These are phyloP conservation scores for Actias luna DNA, from an alignment of 2,888 invertebrate genomes.

Conservation along the genomic window DNA sequence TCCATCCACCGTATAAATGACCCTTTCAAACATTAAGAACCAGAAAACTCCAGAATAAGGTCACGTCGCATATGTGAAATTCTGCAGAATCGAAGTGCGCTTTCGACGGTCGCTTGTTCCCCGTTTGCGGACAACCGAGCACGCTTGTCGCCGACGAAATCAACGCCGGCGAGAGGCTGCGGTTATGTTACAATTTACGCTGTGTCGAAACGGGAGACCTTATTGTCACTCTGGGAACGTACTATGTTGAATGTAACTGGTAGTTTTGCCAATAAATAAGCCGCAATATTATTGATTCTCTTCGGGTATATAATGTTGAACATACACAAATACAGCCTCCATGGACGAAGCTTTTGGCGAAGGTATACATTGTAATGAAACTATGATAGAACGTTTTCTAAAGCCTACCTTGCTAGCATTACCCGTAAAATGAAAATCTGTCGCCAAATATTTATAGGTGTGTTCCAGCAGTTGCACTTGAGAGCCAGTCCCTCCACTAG, in stretches of 20 bases:
- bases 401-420: too few relatives aligned
- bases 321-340: too few relatives aligned
- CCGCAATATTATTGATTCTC: background rate
- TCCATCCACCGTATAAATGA: too few relatives aligned
- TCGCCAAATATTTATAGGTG: too few relatives aligned
- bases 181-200: constrained; percentile 1
- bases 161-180: background rate
- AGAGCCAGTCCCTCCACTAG: too few relatives aligned
- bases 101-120: constrained; percentile 4
- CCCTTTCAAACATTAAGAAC: too few relatives aligned
- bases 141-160: constrained; percentile 4
- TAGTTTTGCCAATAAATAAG: background rate
- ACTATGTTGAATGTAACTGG: background rate
- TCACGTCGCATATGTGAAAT: background rate
- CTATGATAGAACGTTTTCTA: too few relatives aligned
- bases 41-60: background rate
- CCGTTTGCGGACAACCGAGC: constrained; percentile 8
- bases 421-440: too few relatives aligned
- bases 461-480: too few relatives aligned
- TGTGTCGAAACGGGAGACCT: background rate
- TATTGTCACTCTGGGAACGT: constrained; percentile 5
- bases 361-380: too few relatives aligned
- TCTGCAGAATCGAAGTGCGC: constrained; percentile 1
- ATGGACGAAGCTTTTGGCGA: too few relatives aligned
- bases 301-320: background rate